Conservation (phyloP, 1,140 invertebrate genomes). For the Platyscapa corneri region DNA sequence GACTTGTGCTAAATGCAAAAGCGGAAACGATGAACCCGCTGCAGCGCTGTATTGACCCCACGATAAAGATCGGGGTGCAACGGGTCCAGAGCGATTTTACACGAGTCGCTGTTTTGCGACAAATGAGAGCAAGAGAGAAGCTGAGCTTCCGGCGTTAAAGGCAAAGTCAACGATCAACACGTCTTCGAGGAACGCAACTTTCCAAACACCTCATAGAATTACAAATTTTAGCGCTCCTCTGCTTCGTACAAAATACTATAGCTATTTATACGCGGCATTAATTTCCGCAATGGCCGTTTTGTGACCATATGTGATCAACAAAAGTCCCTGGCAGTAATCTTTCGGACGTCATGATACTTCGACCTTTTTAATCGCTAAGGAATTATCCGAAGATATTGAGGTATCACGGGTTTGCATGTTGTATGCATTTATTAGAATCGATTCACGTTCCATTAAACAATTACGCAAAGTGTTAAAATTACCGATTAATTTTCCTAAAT, state of each 20-base stretch:
- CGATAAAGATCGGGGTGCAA: conserved; percentile 29
- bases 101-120: conserved; percentile 9
- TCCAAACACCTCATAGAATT: conserved; percentile 42
- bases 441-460: no score
- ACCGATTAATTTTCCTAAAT: neutral
- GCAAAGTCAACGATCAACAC: conserved; percentile 66
- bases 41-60: neutral
- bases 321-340: neutral
- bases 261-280: neutral
- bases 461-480: no score
- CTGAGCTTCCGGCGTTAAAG: conserved; percentile 62
- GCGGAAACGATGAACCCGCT: conserved; percentile 34
- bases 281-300: neutral
- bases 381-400: neutral
- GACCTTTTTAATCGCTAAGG: neutral
- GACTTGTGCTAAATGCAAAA: conserved; percentile 12
- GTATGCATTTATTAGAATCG: no score
- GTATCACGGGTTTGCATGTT: neutral
- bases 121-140: conserved; percentile 24
- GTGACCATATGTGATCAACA: neutral
- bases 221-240: conserved; percentile 36
- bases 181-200: conserved; percentile 28
- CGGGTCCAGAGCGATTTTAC: conserved; percentile 24
- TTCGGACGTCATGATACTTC: no score
- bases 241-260: neutral